Percentiles rank a stretch among this genome's conserved stretches.
phyloP scores from a whole-genome alignment of 2,113 vertebrate species.

The Podocnemis expansa region DNA sequence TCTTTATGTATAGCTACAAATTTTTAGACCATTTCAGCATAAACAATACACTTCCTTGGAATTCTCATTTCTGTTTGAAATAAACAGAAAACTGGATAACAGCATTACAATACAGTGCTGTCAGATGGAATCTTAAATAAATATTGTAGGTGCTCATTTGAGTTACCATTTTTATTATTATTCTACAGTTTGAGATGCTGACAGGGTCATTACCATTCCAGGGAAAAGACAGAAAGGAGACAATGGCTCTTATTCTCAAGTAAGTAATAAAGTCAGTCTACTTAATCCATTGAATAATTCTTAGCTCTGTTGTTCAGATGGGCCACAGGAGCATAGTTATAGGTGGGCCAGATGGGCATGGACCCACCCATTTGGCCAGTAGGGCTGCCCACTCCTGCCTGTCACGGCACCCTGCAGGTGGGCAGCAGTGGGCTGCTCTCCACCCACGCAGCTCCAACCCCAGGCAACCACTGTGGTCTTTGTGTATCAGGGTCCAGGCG shows the following conservation, averaged over 20 bases:
- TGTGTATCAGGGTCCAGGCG: too few relatives aligned
- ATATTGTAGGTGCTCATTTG: neutral
- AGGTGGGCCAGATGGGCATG: too few relatives aligned
- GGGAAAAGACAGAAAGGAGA: conserved; percentile 98
- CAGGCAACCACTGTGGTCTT: too few relatives aligned
- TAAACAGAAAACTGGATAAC: neutral
- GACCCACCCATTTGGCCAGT: too few relatives aligned
- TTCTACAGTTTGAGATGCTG: conserved; percentile 95
- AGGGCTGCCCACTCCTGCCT: too few relatives aligned
- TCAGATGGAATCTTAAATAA: neutral
- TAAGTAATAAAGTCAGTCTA: conserved; percentile 75
- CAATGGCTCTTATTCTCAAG: conserved; percentile 98
- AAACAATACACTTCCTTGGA: neutral
- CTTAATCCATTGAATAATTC: neutral
- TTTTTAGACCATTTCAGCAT: neutral
- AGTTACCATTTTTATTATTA: neutral
- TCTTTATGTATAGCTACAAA: neutral
- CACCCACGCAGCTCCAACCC: too few relatives aligned
- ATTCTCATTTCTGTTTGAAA: neutral
- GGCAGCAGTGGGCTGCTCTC: too few relatives aligned
- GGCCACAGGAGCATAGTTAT: neutral
- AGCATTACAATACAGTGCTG: neutral
- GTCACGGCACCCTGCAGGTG: too few relatives aligned
- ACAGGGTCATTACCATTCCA: conserved; percentile 96
- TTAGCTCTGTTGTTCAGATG: neutral